These are phyloP conservation scores for Poeciliopsis turrubarensis DNA, from an alignment of 2,113 vertebrate species.

Conservation along the genomic window DNA sequence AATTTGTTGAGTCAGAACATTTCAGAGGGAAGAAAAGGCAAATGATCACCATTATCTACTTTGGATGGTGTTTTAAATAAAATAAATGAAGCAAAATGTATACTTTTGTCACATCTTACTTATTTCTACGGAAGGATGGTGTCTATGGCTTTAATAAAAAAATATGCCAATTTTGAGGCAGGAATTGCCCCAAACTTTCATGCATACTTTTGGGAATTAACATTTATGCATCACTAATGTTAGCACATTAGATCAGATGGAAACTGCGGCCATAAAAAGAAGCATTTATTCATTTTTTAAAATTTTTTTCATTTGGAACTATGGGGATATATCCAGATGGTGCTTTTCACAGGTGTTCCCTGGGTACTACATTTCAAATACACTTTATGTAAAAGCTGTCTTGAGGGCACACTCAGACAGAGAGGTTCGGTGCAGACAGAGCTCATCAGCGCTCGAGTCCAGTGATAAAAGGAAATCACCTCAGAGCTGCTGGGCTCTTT, in stretches of 20 bases:
- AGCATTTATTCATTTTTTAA: background rate
- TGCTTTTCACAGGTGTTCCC: slow-evolving; percentile 38
- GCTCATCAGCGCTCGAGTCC: slow-evolving; percentile 30
- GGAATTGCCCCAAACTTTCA: slow-evolving; percentile 17
- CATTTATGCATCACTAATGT: slow-evolving; percentile 31
- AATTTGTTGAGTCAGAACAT: background rate
- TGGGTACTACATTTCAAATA: slow-evolving; percentile 29
- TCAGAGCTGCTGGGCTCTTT: slow-evolving; percentile 29
- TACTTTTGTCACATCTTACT: slow-evolving; percentile 8
- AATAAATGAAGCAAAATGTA: background rate
- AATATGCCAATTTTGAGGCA: slow-evolving; percentile 15
- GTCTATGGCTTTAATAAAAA: slow-evolving; percentile 21
- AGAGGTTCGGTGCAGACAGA: slow-evolving; percentile 23
- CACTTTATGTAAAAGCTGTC: slow-evolving; percentile 27
- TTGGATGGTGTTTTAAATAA: background rate
- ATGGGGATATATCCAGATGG: slow-evolving; percentile 4
- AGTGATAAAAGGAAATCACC: slow-evolving; percentile 46
- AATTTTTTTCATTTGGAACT: background rate
- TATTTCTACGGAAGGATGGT: slow-evolving; percentile 2
- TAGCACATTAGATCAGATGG: slow-evolving; percentile 27
- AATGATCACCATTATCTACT: background rate
- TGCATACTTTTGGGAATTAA: slow-evolving; percentile 15
- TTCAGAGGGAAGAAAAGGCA: background rate
- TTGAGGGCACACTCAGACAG: slow-evolving; percentile 26
- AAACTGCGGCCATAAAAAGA: slow-evolving; percentile 31